phyloP scores from a whole-genome alignment of 2,888 invertebrate species.

The Ophion ventricosus region DNA sequence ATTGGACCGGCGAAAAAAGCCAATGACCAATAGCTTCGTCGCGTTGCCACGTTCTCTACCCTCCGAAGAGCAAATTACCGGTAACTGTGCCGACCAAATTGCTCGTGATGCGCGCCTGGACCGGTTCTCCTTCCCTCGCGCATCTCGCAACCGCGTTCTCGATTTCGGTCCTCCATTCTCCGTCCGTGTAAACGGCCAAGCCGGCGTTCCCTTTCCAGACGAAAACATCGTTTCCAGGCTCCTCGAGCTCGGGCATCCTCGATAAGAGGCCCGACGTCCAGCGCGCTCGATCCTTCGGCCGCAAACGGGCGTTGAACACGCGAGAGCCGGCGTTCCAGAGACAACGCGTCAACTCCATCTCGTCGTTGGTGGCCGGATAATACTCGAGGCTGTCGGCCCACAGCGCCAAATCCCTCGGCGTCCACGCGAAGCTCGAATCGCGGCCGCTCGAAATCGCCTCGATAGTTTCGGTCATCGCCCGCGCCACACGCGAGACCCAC shows the following conservation, averaged over 20 bases:
- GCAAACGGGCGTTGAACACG: constrained; percentile 75
- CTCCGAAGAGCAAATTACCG: constrained; percentile 65
- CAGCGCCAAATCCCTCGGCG: constrained; percentile 75
- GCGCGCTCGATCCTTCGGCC: constrained; percentile 70
- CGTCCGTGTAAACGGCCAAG: constrained; percentile 70
- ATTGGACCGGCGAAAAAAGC: no score
- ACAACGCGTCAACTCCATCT: constrained; percentile 71
- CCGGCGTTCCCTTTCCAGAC: constrained; percentile 75
- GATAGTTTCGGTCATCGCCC: constrained; percentile 75
- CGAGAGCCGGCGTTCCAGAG: constrained; percentile 76
- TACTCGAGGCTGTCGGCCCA: constrained; percentile 77
- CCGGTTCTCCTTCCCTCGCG: constrained; percentile 79
- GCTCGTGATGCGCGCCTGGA: constrained; percentile 75
- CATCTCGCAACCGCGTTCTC: constrained; percentile 76
- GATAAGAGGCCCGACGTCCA: constrained; percentile 75
- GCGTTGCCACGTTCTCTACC: background rate
- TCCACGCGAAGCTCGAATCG: constrained; percentile 71
- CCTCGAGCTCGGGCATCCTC: constrained; percentile 65
- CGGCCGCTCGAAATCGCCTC: constrained; percentile 67
- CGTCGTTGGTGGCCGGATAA: constrained; percentile 75
- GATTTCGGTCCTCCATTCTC: constrained; percentile 79
- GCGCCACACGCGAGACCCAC: constrained; percentile 75
- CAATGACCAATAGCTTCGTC: no score
- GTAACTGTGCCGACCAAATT: constrained; percentile 76
- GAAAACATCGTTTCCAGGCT: constrained; percentile 72